Conservation (phyloP, 2,113 vertebrate genomes). For the Cebidichthys violaceus region DNA sequence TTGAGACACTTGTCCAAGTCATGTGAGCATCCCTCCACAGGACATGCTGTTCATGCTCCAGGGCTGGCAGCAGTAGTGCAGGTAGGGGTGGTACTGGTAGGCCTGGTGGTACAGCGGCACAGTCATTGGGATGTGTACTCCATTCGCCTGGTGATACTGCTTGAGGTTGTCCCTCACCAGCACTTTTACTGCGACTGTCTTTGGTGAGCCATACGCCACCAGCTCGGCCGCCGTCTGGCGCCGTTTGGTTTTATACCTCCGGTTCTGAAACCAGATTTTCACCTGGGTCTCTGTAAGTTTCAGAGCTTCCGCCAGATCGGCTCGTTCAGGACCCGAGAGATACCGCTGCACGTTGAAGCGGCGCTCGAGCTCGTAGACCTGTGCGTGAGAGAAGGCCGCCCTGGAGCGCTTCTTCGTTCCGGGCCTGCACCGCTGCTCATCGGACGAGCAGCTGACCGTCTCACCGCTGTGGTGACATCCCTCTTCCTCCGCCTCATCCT, state of each 20-base stretch:
- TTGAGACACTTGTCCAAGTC: neutral
- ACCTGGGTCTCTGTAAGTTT: conserved; percentile 88
- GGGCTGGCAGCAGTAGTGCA: conserved; percentile 78
- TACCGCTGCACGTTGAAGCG: conserved; percentile 84
- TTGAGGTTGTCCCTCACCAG: conserved; percentile 82
- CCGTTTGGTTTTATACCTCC: conserved; percentile 88
- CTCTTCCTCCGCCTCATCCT: neutral
- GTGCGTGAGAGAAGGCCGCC: conserved; percentile 86
- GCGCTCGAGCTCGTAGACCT: conserved; percentile 86
- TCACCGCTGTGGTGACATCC: conserved; percentile 31
- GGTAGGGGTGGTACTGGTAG: conserved; percentile 80
- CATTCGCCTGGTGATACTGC: conserved; percentile 67
- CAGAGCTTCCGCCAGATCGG: conserved; percentile 81
- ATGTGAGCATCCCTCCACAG: conserved; percentile 56
- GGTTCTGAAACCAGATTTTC: conserved; percentile 89
- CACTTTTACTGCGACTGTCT: conserved; percentile 84
- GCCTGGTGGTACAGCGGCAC: conserved; percentile 77
- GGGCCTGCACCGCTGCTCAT: conserved; percentile 39
- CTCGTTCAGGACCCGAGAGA: conserved; percentile 84
- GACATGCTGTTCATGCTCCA: conserved; percentile 66
- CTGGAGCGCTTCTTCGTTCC: conserved; percentile 83
- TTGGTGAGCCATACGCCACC: conserved; percentile 47
- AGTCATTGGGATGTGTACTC: conserved; percentile 54
- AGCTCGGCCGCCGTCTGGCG: conserved; percentile 78
- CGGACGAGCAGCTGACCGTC: conserved; percentile 36